Evolutionary conservation across 2,888 invertebrate species (phyloP).

Genomic region (Pteria penguin): DNA sequence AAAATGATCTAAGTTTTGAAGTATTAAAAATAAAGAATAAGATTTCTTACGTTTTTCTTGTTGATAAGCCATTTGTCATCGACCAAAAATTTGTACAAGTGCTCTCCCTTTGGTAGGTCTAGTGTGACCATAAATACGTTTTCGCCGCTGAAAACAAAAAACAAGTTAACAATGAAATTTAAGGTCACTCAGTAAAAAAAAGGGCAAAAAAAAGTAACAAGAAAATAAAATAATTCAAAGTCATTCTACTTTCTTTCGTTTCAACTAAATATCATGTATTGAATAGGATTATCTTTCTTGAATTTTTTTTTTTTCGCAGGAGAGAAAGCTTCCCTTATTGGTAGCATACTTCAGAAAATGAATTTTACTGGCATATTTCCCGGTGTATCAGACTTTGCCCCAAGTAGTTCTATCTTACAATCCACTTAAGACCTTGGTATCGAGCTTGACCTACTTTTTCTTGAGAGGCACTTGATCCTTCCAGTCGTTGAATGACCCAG

Average conservation of each 20-base stretch:
- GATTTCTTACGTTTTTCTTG: slow-evolving; percentile 66
- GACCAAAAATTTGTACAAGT: slow-evolving; percentile 68
- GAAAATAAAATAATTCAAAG: background rate
- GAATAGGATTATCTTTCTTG: background rate
- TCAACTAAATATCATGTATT: background rate
- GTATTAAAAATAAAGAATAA: background rate
- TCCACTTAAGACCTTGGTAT: background rate
- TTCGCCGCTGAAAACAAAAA: slow-evolving; percentile 60
- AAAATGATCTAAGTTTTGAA: background rate
- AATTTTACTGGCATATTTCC: too few species aligned
- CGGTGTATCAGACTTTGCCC: too few species aligned
- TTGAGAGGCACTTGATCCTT: slow-evolving; percentile 63
- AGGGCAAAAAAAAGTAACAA: too few species aligned
- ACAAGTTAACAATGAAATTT: too few species aligned
- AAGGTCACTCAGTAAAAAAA: too few species aligned
- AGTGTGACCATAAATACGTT: slow-evolving; percentile 59
- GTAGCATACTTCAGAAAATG: too few species aligned
- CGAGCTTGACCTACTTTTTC: slow-evolving; percentile 65
- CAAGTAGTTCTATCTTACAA: too few species aligned
- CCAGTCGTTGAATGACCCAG: slow-evolving; percentile 71
- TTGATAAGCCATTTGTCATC: slow-evolving; percentile 72
- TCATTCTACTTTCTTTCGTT: background rate
- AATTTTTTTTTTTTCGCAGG: too few species aligned
- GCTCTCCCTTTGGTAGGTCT: slow-evolving; percentile 68
- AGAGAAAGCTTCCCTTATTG: too few species aligned